Evolutionary conservation across 2,797 vertebrate species (phyloP), one percentile per base, ranked within the genome.

Genomic region (Triplophysa yarkandensis): DNA sequence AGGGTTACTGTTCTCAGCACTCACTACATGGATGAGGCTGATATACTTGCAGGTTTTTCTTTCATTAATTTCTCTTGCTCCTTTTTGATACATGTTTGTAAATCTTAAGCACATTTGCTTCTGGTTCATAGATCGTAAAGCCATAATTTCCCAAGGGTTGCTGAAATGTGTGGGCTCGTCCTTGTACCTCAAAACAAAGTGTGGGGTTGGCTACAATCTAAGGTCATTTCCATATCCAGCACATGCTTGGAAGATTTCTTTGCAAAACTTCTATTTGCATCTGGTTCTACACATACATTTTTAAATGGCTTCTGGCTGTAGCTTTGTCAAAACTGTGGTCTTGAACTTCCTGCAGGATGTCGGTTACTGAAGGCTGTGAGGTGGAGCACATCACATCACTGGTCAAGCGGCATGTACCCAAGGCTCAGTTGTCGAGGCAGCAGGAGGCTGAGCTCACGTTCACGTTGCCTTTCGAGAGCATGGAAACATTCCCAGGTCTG

Each of bases 1-100:
- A 77, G 88, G 3, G 94, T 92, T 66, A 92, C 88, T 0, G 89
- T 98, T 0, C 92, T 98, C 77, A 95, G 93, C 81, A 98, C 95
- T 0, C 95, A 95, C 84, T 95, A 93, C 88, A 97, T 97, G 95
- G 96, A 98, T 0, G 96, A 98, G 84, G 97, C 96, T 0, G 96
- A 98, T 80, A 93, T 96, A 43, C 92, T 98, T 0, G 95, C 96
- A 0, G 96, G 96, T 97, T 81, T 11, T 39, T 55, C 4, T 30
- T 21, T 50, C 36, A n/a, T 65, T 34, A 16, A 50, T 7, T 6
- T 25, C 21, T 23, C 19, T 14, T 36, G 34, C 23, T 57, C 11
- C 46, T 70, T 4, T 10, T 50, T 17, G 44, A 9, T 63, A 57
- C 36, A 6, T 63, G 16, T 0, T 1, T 44, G 68, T 32, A 13